A percentile compares a stretch with the other conserved stretches of the same genome.
phyloP scores from a whole-genome alignment of 2,888 invertebrate species.

The Tridacna crocea region DNA sequence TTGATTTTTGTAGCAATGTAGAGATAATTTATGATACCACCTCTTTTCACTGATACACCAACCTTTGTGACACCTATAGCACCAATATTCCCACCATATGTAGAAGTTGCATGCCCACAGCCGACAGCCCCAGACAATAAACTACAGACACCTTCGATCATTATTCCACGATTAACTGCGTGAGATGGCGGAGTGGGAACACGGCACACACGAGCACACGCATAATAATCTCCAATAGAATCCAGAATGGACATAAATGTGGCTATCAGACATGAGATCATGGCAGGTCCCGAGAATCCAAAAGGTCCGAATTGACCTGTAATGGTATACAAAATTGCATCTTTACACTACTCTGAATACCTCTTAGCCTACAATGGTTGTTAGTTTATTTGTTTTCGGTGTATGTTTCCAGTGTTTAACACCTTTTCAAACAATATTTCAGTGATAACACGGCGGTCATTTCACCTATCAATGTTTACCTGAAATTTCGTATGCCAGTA shows the following conservation, averaged over 20 bases:
- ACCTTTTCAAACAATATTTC: no score
- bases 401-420: no score
- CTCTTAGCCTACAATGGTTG: no score
- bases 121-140: slow-evolving; percentile 93
- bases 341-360: no score
- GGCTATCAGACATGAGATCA: slow-evolving; percentile 70
- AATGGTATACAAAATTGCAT: not conserved
- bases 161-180: slow-evolving; percentile 90
- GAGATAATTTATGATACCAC: no score
- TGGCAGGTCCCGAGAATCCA: slow-evolving; percentile 60
- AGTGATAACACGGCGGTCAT: no score
- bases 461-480: no score
- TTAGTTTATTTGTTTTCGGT: no score
- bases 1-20: no score
- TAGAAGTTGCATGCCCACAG: slow-evolving; percentile 94
- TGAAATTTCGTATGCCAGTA: no score
- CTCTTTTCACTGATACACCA: not conserved
- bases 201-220: slow-evolving; percentile 89
- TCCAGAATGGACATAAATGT: slow-evolving; percentile 74
- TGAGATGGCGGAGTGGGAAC: slow-evolving; percentile 93
- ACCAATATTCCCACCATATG: slow-evolving; percentile 95
- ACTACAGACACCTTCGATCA: slow-evolving; percentile 92
- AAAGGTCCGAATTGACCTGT: slow-evolving; percentile 73
- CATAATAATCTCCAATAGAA: slow-evolving; percentile 92
- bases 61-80: slow-evolving; percentile 94